Evolutionary conservation across 2,888 invertebrate genomes (phyloP), one percentile per base, ranked within the genome.

Genomic region (Pyralis farinalis): DNA sequence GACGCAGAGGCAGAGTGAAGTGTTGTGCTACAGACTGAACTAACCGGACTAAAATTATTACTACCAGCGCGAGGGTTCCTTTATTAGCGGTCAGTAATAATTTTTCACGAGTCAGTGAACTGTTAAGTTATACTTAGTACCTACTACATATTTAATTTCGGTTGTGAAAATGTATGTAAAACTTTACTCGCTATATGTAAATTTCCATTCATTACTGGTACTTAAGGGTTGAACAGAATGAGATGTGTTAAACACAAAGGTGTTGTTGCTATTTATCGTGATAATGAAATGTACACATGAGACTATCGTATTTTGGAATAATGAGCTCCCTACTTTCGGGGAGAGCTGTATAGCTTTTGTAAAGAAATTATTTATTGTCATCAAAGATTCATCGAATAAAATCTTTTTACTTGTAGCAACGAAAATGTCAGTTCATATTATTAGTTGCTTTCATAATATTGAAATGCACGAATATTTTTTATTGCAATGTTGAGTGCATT

Each of bases 121-220:
- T 81, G 74, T 83, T 84, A 80, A 79, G 76, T 83, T 83, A 79
- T 75, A 64, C 62, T 73, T 78, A 79, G 76, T 72, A 80, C 75
- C 73, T 77, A 76, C 63, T 74, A 79, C 75, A 82, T 85, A 86
- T 88, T 88, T 88, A 85, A 87, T 88, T 88, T 88, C 82, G 88
- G 88, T 88, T 88, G 88, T 88, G 88, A 88, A 84, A 82, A 87
- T 86, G 84, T 84, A 77, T 81, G 74, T 86, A 80, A 80, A 72
- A 76, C 71, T 80, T 76, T 68, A 76, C 75, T 79, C 76, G 79
- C 75, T 79, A 61, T 78, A 71, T 82, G 77, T 82, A 80, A 79
- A 82, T 83, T 72, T 74, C 72, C 76, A 67, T 63, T 63, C 71
- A 71, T 72, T 75, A 74, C 73, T 74, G 74, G 74, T 78, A 81